A percentile compares a stretch with the other conserved stretches of the same genome.
These are phyloP conservation scores for Syngnathus floridae DNA, from an alignment of 2,113 vertebrate genomes.

Conservation along the genomic window DNA sequence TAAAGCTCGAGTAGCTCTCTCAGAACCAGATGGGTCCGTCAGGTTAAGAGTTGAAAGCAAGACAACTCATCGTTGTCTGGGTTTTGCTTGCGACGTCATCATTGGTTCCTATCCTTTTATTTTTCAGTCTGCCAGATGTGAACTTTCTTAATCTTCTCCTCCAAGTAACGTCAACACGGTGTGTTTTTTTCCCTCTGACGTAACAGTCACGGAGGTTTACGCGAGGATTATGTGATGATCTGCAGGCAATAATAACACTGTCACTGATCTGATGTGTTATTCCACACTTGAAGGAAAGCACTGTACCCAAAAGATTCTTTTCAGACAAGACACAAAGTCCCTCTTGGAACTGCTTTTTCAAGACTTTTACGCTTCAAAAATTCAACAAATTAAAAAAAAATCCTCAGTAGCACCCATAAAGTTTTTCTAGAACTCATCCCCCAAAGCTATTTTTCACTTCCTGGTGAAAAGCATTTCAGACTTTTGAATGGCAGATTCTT, in stretches of 20 bases:
- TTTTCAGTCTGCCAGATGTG: conserved; percentile 28
- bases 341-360: background rate
- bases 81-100: background rate
- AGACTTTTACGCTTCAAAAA: background rate
- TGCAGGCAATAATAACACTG: conserved; percentile 16
- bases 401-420: background rate
- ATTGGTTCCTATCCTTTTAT: background rate
- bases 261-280: conserved; percentile 18
- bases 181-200: conserved; percentile 11
- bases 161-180: conserved; percentile 15
- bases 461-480: no score
- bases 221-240: conserved; percentile 27
- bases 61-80: conserved; percentile 7
- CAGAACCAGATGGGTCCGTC: conserved; percentile 44
- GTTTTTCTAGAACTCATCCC: no score
- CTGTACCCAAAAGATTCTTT: background rate
- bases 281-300: conserved; percentile 2
- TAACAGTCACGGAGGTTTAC: conserved; percentile 13
- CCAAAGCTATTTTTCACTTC: no score
- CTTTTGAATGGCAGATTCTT: no score
- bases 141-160: conserved; percentile 27
- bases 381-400: background rate
- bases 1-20: conserved; percentile 32
- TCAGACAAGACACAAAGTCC: background rate
- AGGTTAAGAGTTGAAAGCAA: conserved; percentile 18